Evolutionary conservation across 30 jellyfish, hydroid and myxozoan species (phyloP), one percentile per base, ranked within the genome.

Genomic region (Sanderia malayensis): DNA sequence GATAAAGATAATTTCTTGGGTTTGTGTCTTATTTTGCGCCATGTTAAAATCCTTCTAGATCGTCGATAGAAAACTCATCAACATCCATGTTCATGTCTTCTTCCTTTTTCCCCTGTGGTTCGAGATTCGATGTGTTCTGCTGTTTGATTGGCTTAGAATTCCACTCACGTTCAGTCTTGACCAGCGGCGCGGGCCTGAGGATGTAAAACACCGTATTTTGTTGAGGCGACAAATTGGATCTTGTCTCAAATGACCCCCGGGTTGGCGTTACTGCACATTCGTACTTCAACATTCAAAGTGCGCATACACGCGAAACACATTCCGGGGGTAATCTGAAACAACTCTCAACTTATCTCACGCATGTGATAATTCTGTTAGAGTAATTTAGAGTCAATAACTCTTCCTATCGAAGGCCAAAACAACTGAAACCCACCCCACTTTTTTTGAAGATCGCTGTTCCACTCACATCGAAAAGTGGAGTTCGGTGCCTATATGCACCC

Each of bases 61-160:
- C 83, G 18, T 71, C 83, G 59, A 53, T 71, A 9, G 64, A n/a
- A 71, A 71, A 71, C 26, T 71, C 83, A 37, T 67, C 80, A 52
- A 49, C 24, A 24, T 46, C 83, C 62, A 45, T 57, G 7, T 52
- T 24, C 37, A 55, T 8, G 34, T 71, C 83, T 19, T 26, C 53
- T 18, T 33, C 70, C 19, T 29, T 21, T 34, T 69, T 69, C 1
- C 25, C 60, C 31, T 28, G 58, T 66, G 31, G 63, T 63, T 41
- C 34, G 63, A 2, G 22, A 26, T 28, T 20, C 37, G 46, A 21
- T 1, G 21, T 4, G 17, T 21, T 66, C 13, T 32, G 61, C 46
- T 66, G 47, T 25, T 62, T 62, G 7, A 22, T 21, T 4, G 64
- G 6, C 24, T 22, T 31, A 2, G 79, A 32, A 6, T 31, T 66